Base-by-base conservation (phyloP, 1,140 invertebrate species). In the Lepidurus couesii region DNA sequence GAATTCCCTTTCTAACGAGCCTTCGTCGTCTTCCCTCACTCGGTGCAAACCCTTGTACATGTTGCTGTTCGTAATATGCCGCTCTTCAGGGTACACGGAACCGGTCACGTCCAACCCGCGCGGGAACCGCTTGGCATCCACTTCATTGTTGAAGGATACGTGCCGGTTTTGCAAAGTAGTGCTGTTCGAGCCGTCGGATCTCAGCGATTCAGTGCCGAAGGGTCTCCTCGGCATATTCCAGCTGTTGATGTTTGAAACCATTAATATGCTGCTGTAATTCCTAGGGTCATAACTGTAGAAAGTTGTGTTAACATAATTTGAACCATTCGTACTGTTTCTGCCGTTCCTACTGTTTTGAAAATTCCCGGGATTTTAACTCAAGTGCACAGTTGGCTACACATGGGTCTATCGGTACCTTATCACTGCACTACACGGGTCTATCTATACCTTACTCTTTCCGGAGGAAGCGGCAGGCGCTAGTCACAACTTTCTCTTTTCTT, bases 401-500 rank as follows among this genome's bases (percentile, higher is more conserved):
- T 34, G 34, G 34, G 34, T 34, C 34, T 34, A 34, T 34, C 3
- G 0, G 34, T 34, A 34, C 34, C 34, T 34, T 34, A 34, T 3
- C 34, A 34, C 26, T 26, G 1, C 26, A 26, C 34, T 34, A 34
- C 34, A 3, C 34, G 34, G 2, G 34, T 34, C 34, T 3, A 4
- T 34, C 34, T 34, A 3, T 34, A 34, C 34, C 4, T 34, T 34
- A 34, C 34, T 34, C 34, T 3, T 34, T 34, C 3, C 2, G 34
- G 34, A 34, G 34, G 34, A 34, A 34, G 34, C 4, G 34, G 34
- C 10, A 21, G 53, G 16, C 16, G 53, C 8, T n/a, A 65, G 53
- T 34, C 34, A 65, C n/a, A 65, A 65, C 53, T 65, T 65, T 65
- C 53, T 65, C 53, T 65, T 65, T 65, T 65, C 53, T 65, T 65